Conservation (phyloP, 2,797 vertebrate species). For the Manis crassicaudata region DNA sequence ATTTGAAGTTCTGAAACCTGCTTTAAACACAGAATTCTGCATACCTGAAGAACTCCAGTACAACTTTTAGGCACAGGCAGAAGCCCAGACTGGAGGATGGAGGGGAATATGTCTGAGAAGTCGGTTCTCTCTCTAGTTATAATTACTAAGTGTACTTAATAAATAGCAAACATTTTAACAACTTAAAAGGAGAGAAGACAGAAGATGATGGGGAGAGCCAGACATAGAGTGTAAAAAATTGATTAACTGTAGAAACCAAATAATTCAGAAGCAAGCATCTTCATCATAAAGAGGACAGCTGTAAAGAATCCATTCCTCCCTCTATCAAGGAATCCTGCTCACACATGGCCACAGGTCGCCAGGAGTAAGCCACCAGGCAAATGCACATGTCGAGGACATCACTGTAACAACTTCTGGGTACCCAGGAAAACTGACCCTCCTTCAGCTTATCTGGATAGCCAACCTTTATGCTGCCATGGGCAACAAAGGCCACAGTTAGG, state of each 20-base stretch:
- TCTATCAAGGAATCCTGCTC: neutral
- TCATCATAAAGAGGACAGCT: neutral
- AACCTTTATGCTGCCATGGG: neutral
- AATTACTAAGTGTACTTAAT: neutral
- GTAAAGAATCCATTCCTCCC: neutral
- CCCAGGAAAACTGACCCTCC: neutral
- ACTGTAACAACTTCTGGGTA: neutral
- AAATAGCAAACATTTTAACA: neutral
- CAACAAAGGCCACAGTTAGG: neutral
- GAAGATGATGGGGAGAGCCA: neutral
- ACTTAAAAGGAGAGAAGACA: neutral
- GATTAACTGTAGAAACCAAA: neutral
- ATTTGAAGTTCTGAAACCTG: neutral
- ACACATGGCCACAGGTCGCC: neutral
- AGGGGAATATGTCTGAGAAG: neutral
- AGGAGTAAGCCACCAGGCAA: neutral
- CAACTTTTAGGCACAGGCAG: conserved; percentile 27
- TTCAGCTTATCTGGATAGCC: neutral
- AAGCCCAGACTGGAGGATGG: neutral
- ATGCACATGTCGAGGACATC: neutral
- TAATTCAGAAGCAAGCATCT: conserved; percentile 1
- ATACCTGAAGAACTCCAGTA: neutral
- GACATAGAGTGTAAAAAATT: neutral
- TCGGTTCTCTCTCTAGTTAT: conserved; percentile 30
- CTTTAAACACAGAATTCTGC: neutral